Percentiles rank a stretch among this genome's conserved stretches.
phyloP scores from a whole-genome alignment of 2,113 vertebrate species.

The Microcebus jonahi region DNA sequence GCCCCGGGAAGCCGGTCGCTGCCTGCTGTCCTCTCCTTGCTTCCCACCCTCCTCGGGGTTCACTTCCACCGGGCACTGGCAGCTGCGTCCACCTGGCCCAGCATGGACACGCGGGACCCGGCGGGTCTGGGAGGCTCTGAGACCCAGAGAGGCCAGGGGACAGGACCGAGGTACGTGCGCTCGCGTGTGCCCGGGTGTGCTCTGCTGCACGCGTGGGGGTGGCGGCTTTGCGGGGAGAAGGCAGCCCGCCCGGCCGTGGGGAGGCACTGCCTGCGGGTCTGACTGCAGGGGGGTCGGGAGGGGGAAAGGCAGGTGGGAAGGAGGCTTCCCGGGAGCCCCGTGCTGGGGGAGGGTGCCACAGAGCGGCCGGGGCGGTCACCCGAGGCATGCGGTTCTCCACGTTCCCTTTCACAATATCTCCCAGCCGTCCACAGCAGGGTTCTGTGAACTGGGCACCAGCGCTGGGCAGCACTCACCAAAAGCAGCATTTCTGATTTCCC shows the following conservation, averaged over 20 bases:
- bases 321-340: accelerated
- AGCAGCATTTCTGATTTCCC: neutral
- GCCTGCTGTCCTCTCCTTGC: no score
- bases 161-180: neutral
- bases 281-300: no score
- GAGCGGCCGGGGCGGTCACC: neutral
- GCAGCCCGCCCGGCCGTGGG: neutral
- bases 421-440: neutral
- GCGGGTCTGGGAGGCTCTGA: accelerated
- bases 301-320: no score
- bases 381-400: neutral
- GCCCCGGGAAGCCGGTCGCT: neutral
- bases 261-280: neutral
- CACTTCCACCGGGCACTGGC: accelerated
- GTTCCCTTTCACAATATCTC: neutral
- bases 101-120: neutral
- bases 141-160: accelerated
- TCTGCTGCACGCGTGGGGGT: accelerated
- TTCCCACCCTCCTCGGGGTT: neutral
- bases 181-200: neutral
- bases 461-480: neutral
- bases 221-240: neutral
- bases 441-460: neutral
- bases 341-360: neutral
- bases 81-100: neutral